phyloP scores from a whole-genome alignment of 2,113 vertebrate species.

The Perca fluviatilis region DNA sequence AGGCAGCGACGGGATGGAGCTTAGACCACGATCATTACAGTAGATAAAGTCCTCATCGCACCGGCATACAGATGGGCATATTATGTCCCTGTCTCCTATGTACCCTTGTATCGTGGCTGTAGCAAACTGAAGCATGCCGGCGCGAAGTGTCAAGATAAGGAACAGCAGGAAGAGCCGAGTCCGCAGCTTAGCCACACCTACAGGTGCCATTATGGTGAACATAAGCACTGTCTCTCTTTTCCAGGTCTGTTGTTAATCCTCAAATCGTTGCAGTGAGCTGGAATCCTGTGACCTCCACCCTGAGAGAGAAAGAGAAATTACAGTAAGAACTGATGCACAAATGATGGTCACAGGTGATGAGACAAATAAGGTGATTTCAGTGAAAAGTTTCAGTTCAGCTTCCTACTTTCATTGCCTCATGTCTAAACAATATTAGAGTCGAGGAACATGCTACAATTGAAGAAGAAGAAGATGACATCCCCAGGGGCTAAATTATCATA shows the following conservation, averaged over 20 bases:
- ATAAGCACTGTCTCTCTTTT: constrained; percentile 47
- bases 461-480: too few species aligned
- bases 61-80: constrained; percentile 91
- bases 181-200: constrained; percentile 81
- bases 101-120: constrained; percentile 78
- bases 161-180: constrained; percentile 88
- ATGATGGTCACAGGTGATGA: background rate
- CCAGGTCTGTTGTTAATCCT: constrained; percentile 56
- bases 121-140: constrained; percentile 83
- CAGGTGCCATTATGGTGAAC: constrained; percentile 82
- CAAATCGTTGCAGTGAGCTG: constrained; percentile 53
- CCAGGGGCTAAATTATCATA: too few species aligned
- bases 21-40: constrained; percentile 96
- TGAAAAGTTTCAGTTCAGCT: constrained; percentile 1
- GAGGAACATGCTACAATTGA: background rate
- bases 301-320: constrained; percentile 58
- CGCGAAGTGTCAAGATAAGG: constrained; percentile 86
- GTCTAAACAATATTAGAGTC: background rate
- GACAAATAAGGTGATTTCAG: constrained; percentile 4
- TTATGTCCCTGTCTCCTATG: constrained; percentile 74
- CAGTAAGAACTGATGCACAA: constrained; percentile 42
- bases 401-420: background rate
- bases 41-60: constrained; percentile 95
- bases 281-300: constrained; percentile 75
- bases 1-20: constrained; percentile 90